Percentiles rank a stretch among this genome's conserved stretches.
These are phyloP conservation scores for Misgurnus mizolepis DNA, from an alignment of 2,113 vertebrate genomes.

Conservation along the genomic window DNA sequence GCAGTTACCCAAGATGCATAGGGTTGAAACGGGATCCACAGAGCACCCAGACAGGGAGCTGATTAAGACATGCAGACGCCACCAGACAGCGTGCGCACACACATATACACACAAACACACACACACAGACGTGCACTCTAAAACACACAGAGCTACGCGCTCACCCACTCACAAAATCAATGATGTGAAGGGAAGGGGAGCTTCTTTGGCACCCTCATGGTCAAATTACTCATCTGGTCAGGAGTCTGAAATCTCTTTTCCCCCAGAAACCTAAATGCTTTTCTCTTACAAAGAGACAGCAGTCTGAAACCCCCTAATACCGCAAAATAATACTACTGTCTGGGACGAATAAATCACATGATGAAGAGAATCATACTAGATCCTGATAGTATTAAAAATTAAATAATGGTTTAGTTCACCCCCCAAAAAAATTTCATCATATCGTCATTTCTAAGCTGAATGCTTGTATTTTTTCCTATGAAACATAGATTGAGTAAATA, in stretches of 20 bases:
- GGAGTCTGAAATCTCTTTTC: constrained; percentile 59
- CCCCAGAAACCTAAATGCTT: background rate
- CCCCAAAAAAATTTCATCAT: no score
- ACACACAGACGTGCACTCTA: constrained; percentile 52
- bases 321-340: background rate
- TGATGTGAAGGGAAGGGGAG: constrained; percentile 74
- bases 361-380: background rate
- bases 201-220: constrained; percentile 75
- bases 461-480: no score
- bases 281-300: background rate
- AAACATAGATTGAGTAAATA: no score
- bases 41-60: constrained; percentile 77
- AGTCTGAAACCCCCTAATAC: background rate
- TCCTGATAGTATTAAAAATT: no score
- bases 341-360: background rate
- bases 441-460: no score
- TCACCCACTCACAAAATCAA: constrained; percentile 71
- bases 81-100: constrained; percentile 68
- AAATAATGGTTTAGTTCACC: no score
- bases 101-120: constrained; percentile 33
- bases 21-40: constrained; percentile 77
- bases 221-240: constrained; percentile 76
- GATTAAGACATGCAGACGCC: constrained; percentile 80
- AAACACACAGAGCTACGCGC: constrained; percentile 21
- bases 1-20: constrained; percentile 75